Base-by-base conservation (phyloP, 2,888 invertebrate species). In the Alitta virens region DNA sequence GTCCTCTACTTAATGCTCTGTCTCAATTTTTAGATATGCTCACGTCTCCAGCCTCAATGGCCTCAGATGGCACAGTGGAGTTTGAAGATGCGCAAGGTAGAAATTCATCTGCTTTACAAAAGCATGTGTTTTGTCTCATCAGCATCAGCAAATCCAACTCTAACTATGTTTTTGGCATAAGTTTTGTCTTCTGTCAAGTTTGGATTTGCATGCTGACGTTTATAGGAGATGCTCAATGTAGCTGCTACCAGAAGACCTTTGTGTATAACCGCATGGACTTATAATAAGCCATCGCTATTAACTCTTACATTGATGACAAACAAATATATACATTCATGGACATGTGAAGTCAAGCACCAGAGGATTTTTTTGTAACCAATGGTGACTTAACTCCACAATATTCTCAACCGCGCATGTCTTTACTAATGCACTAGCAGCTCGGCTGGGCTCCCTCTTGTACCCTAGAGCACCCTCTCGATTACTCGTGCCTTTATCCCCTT, bases 81-180 rank as follows among this genome's bases (percentile, higher is more conserved):
- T 54, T 60, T 54, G 60, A 60, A 54, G 60, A 60, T 43, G 60
- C 60, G 26, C 60, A 60, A 60, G 60, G 60, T 60, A 60, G 40
- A 26, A 26, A 46, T 59, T 27, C 52, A 46, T 46, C 46, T 46
- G 46, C n/a, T 46, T 46, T n/a, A 9, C n/a, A 21, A n/a, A 46
- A 46, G 46, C 46, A 33, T 33, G 33, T 33, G 33, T 33, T n/a
- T 33, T 33, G 33, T 33, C 33, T 33, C 12, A 33, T 33, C 33
- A 33, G 33, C 33, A n/a, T n/a, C n/a, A 33, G 33, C 33, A 33
- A 33, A 33, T 33, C 33, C 33, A 33, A 33, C 33, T 33, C 12
- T 33, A 33, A 33, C 33, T 33, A 33, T 33, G 33, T 46, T 46
- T 12, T 46, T 46, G 46, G 46, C 46, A 21, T 46, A 46, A 12